phyloP scores from a whole-genome alignment of 1,140 invertebrate genomes.

The Steinernema khuongi region DNA sequence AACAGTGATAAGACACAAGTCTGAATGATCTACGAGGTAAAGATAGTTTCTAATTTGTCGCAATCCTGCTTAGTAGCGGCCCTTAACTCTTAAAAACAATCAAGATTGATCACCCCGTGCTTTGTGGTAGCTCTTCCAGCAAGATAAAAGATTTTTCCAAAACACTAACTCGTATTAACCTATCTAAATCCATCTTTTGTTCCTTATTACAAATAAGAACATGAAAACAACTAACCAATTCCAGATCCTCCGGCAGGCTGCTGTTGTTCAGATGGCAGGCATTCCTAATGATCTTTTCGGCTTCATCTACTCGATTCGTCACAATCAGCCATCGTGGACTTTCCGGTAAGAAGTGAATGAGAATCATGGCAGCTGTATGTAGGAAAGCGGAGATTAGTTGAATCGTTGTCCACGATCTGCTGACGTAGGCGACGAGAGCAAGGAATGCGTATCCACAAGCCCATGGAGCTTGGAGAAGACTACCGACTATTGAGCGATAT shows the following conservation, averaged over 20 bases:
- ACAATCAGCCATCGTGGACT: conserved; percentile 40
- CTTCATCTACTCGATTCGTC: conserved; percentile 36
- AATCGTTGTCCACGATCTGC: conserved; percentile 28
- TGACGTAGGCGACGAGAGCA: conserved; percentile 32
- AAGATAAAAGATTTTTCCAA: too few relatives aligned
- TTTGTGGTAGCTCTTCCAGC: too few relatives aligned
- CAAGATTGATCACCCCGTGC: too few relatives aligned
- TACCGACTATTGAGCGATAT: conserved; percentile 33
- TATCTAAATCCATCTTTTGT: too few relatives aligned
- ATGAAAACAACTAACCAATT: conserved; percentile 41
- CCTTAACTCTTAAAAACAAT: too few relatives aligned
- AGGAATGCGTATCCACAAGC: conserved; percentile 34
- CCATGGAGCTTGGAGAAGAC: conserved; percentile 33
- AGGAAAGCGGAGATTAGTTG: conserved; percentile 28
- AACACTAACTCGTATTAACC: too few relatives aligned
- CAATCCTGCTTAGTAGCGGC: too few relatives aligned
- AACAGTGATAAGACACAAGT: too few relatives aligned
- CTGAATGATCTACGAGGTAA: too few relatives aligned
- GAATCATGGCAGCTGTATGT: conserved; percentile 23
- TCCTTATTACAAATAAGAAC: too few relatives aligned
- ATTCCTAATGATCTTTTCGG: conserved; percentile 48
- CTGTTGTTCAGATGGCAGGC: conserved; percentile 55
- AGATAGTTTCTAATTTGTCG: too few relatives aligned
- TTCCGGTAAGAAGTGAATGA: conserved; percentile 36
- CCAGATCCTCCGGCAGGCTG: conserved; percentile 47